Evolutionary conservation across 64 coral and sea anemone species (phyloP).

Genomic region (Actinia tenebrosa): DNA sequence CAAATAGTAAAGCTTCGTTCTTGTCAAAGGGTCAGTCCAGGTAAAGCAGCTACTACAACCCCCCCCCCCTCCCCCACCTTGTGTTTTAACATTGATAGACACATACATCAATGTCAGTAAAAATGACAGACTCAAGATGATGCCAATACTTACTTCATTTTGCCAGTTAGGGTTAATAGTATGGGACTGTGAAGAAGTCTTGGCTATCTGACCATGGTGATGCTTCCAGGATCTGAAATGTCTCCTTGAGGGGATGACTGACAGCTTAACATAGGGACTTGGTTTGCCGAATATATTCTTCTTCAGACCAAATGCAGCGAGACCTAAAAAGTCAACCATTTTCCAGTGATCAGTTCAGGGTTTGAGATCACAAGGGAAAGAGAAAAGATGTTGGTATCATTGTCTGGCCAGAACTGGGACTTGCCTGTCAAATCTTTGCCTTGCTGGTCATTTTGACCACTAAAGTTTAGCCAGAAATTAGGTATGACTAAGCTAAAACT

Average conservation of each 20-base stretch:
- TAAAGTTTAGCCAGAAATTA: no score
- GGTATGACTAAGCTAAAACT: no score
- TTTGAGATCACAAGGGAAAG: background rate
- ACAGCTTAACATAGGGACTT: conserved; percentile 92
- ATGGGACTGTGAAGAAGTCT: conserved; percentile 76
- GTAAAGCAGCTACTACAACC: no score
- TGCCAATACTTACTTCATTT: conserved; percentile 62
- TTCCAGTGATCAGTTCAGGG: background rate
- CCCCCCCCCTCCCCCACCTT: no score
- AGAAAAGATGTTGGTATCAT: background rate
- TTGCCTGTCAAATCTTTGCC: no score
- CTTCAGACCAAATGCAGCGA: conserved; percentile 81
- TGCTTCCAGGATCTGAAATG: conserved; percentile 90
- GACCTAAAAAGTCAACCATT: conserved; percentile 16
- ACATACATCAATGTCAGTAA: no score
- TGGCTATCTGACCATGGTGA: conserved; percentile 97
- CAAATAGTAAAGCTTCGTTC: no score
- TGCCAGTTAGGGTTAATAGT: conserved; percentile 89
- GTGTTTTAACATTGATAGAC: no score
- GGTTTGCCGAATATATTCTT: conserved; percentile 95
- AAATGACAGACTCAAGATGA: no score
- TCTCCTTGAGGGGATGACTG: conserved; percentile 70
- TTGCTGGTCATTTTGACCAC: no score
- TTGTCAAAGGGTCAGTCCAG: no score
- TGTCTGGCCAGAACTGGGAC: no score